Base-by-base conservation (phyloP, 2,888 invertebrate genomes). In the Monoplex corrugatus region DNA sequence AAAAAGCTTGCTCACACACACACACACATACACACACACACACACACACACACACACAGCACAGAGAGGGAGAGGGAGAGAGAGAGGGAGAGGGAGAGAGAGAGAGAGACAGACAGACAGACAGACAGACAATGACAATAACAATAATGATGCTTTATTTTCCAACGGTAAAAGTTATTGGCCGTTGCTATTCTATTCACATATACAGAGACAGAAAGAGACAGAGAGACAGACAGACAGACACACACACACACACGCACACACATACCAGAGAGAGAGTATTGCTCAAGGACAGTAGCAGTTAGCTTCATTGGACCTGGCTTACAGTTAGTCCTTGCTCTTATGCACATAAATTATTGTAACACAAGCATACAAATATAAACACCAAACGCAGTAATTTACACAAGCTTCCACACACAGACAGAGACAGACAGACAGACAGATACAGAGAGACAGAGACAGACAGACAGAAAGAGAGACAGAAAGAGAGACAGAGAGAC, bases 241-340 rank as follows among this genome's bases (percentile, higher is more conserved):
- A n/a, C 68, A 68, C 28, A 68, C 68, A 68, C 68, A 68, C 68
- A 68, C 68, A 68, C 68, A 68, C n/a, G 32, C 68, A 68, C 68
- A 68, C 68, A 68, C 68, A 68, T 2, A n/a, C 68, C 44, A 82
- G 82, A 44, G 44, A 82, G 82, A 44, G 82, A 82, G 40, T n/a
- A n/a, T n/a, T n/a, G n/a, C n/a, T n/a, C n/a, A n/a, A n/a, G n/a
- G n/a, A n/a, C n/a, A n/a, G n/a, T n/a, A n/a, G n/a, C n/a, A n/a
- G n/a, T n/a, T n/a, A n/a, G n/a, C n/a, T n/a, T n/a, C n/a, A n/a
- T n/a, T n/a, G n/a, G n/a, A n/a, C n/a, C n/a, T n/a, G n/a, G n/a
- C n/a, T n/a, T n/a, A n/a, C n/a, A n/a, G n/a, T n/a, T n/a, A n/a
- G n/a, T n/a, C n/a, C n/a, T n/a, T n/a, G n/a, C n/a, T n/a, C n/a